phyloP scores from a whole-genome alignment of 2,888 invertebrate species.

The Epinotia nisella region DNA sequence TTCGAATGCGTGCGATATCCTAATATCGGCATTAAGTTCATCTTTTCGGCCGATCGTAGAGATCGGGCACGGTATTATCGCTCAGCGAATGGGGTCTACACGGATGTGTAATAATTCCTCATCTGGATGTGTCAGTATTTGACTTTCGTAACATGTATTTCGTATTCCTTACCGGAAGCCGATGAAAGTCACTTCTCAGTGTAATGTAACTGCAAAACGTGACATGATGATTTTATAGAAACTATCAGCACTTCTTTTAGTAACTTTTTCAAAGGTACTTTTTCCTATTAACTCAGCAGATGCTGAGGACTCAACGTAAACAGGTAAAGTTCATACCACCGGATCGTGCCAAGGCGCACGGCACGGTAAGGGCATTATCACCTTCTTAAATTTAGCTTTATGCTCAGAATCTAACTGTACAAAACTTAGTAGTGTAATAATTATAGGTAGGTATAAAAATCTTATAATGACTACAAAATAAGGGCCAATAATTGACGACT shows the following conservation, averaged over 20 bases:
- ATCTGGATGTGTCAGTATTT: slow-evolving; percentile 8
- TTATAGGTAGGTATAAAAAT: background rate
- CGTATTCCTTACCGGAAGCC: background rate
- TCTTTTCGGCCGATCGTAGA: slow-evolving; percentile 67
- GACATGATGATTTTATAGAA: background rate
- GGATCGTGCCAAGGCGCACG: slow-evolving; percentile 29
- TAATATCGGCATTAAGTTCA: slow-evolving; percentile 72
- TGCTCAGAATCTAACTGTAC: slow-evolving; percentile 5
- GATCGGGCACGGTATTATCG: slow-evolving; percentile 64
- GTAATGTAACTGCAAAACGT: background rate
- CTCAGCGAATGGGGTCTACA: slow-evolving; percentile 46
- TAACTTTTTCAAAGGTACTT: background rate
- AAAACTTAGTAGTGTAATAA: slow-evolving; percentile 6
- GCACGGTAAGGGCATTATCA: slow-evolving; percentile 32
- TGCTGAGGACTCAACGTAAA: slow-evolving; percentile 14
- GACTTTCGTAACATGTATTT: background rate
- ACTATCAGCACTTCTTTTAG: background rate
- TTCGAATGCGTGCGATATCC: slow-evolving; percentile 72
- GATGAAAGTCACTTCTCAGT: background rate
- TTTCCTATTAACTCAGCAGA: slow-evolving; percentile 14
- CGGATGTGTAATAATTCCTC: slow-evolving; percentile 36
- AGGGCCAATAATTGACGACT: background rate
- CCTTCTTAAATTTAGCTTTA: slow-evolving; percentile 28
- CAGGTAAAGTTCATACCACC: slow-evolving; percentile 33
- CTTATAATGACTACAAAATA: background rate